These are phyloP conservation scores for Itoplectis maculator DNA, from an alignment of 2,888 invertebrate species.

Conservation along the genomic window DNA sequence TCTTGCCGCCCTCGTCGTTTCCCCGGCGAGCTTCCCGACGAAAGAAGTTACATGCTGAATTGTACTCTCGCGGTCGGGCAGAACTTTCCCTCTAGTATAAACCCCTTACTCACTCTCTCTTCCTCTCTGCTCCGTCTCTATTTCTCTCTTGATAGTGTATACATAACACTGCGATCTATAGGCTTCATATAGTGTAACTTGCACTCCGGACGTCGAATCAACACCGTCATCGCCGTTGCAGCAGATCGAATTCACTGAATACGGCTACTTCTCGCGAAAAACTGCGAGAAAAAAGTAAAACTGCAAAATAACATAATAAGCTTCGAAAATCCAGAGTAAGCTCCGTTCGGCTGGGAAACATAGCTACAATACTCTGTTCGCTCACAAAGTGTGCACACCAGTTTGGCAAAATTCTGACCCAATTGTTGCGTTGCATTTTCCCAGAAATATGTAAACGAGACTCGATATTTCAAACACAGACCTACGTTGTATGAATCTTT, in stretches of 20 bases:
- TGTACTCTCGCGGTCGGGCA: conserved; percentile 58
- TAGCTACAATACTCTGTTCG: neutral
- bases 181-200: conserved; percentile 5
- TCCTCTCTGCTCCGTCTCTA: no score
- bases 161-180: conserved; percentile 10
- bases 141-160: neutral
- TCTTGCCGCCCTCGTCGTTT: conserved; percentile 25
- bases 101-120: neutral
- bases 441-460: no score
- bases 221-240: conserved; percentile 11
- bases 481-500: no score
- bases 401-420: no score
- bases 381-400: no score
- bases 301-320: conserved; percentile 26
- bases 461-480: no score
- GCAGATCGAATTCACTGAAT: conserved; percentile 31
- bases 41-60: conserved; percentile 65
- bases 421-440: no score
- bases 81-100: conserved; percentile 49
- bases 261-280: neutral
- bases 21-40: conserved; percentile 55
- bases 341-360: neutral
- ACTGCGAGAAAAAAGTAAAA: neutral
- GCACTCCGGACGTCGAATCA: conserved; percentile 41
- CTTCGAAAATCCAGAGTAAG: no score